Conservation (phyloP, 2,113 vertebrate genomes). For the Myocastor coypus region DNA sequence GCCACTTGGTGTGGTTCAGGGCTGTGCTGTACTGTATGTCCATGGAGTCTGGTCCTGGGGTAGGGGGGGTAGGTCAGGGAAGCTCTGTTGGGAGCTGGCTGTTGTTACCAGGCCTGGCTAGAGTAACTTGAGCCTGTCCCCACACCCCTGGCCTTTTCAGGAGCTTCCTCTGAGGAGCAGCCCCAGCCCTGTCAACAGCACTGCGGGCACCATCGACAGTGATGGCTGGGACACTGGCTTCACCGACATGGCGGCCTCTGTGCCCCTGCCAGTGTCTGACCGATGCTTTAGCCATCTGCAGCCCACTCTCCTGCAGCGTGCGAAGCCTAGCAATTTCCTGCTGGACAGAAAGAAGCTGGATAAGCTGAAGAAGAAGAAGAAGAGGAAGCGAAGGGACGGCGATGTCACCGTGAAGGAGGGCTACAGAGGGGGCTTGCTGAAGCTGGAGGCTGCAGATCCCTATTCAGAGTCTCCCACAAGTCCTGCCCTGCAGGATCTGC, state of each 20-base stretch:
- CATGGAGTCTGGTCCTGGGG: not conserved
- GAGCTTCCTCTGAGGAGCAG: conserved; percentile 93
- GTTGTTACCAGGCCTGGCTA: fast-evolving
- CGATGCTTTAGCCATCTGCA: conserved; percentile 90
- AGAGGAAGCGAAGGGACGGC: conserved; percentile 88
- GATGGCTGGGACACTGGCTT: conserved; percentile 94
- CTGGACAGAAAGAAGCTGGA: conserved; percentile 92
- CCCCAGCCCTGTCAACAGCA: conserved; percentile 97
- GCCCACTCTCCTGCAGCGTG: conserved; percentile 86
- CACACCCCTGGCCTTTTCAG: conserved; percentile 82
- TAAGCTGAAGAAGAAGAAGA: conserved; percentile 96
- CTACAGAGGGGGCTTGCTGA: conserved; percentile 87
- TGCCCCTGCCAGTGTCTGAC: conserved; percentile 86
- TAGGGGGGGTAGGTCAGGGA: fast-evolving
- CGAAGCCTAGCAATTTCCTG: conserved; percentile 87
- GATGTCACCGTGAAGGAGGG: conserved; percentile 80
- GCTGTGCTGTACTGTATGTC: not conserved
- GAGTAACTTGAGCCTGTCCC: fast-evolving
- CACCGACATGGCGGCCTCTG: conserved; percentile 82
- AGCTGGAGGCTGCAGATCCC: conserved; percentile 91
- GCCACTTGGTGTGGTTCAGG: not conserved
- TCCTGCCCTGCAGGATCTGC: conserved; percentile 80
- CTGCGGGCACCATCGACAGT: conserved; percentile 95
- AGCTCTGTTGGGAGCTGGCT: not conserved
- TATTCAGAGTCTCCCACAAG: conserved; percentile 74